Evolutionary conservation across 2,888 invertebrate species (phyloP), one percentile per base, ranked within the genome.

Genomic region (Bhutanitis thaidina): DNA sequence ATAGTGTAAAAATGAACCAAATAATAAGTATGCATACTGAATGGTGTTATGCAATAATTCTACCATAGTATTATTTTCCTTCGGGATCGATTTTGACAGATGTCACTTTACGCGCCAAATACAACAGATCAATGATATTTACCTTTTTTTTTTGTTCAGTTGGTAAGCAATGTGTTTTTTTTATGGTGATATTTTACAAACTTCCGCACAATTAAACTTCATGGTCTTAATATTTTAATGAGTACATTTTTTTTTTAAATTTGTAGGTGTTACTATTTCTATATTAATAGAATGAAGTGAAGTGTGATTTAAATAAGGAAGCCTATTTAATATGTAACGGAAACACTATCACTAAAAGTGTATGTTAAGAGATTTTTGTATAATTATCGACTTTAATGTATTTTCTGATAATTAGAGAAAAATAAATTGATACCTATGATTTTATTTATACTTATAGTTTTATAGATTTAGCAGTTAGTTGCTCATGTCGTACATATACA

Each of bases 401-500:
- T 48, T 41, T 35, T 46, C 29, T 15, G 13, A 30, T 46, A 30
- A 37, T 38, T 43, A 41, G 4, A 20, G 35, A 36, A 30, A 36
- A 13, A 3, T 20, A 20, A 27, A 29, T 36, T 14, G 34, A 38
- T 38, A 46, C 15, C 35, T 51, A 36, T 25, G 37, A 12, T 34
- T 52, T 43, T 46, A 25, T 49, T 55, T 55, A 59, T 46, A 25
- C 48, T 55, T 55, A 59, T 47, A 55, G 45, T 53, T 56, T 15
- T 52, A 53, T 60, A 49, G 49, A 52, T 45, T 58, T 54, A 53
- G 54, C 54, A 34, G 46, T 58, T 61, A 62, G 60, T 70, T 79
- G 84, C 84, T 86, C 86, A 86, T 81, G 64, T 76, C 70, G 34
- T 34, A 12, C 67, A 65, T 73, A n/a, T n/a, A 82, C 85, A 86